These are phyloP conservation scores for Gymnoscopelus braueri DNA, from an alignment of 2,797 vertebrate species.

Conservation along the genomic window DNA sequence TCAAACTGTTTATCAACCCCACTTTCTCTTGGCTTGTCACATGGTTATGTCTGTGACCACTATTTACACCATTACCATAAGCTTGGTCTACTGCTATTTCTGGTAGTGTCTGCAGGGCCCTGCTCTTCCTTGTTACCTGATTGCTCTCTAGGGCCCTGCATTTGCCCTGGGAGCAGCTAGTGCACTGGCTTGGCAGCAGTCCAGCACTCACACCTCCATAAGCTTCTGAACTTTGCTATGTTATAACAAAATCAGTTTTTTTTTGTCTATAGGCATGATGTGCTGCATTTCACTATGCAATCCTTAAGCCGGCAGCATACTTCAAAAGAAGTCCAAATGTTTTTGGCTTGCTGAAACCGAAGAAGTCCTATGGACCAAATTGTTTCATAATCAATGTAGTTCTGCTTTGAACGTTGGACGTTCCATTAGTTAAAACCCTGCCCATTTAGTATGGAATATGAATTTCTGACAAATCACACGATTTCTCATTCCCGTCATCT, in stretches of 20 bases:
- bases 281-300: neutral
- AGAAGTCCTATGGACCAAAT: too few species aligned
- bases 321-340: too few species aligned
- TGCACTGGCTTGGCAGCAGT: conserved; percentile 5
- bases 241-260: conserved; percentile 4
- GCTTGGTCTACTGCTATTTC: conserved; percentile 45
- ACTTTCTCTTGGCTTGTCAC: neutral
- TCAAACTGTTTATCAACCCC: too few species aligned
- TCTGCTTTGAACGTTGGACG: too few species aligned
- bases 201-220: conserved; percentile 3
- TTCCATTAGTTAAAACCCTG: too few species aligned
- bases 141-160: conserved; percentile 30
- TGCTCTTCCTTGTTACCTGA: conserved; percentile 18
- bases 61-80: conserved; percentile 82
- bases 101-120: conserved; percentile 16
- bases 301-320: neutral
- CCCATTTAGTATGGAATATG: too few species aligned
- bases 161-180: conserved; percentile 15
- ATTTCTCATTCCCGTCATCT: too few species aligned
- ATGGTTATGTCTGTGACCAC: conserved; percentile 66
- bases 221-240: neutral
- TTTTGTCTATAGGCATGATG: neutral
- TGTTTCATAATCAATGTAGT: too few species aligned
- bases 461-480: too few species aligned
- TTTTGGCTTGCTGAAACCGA: too few species aligned